These are phyloP conservation scores for Neodiprion pinetum DNA, from an alignment of 1,140 invertebrate genomes.

Conservation along the genomic window DNA sequence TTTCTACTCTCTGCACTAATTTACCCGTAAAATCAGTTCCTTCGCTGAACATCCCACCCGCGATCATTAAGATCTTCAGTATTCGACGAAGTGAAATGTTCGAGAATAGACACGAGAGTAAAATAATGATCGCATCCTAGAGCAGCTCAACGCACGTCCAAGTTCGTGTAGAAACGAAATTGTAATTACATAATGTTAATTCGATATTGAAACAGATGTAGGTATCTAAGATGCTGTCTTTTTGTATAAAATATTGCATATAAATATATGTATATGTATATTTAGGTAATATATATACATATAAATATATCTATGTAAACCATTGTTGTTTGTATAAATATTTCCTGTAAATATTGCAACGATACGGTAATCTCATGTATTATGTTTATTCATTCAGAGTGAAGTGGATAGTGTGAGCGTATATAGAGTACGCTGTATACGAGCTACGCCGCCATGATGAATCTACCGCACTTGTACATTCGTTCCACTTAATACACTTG, in stretches of 20 bases:
- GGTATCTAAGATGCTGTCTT: slow-evolving; percentile 33
- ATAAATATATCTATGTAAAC: slow-evolving; percentile 17
- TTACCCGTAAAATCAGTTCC: too few relatives aligned
- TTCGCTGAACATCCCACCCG: too few relatives aligned
- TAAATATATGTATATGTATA: slow-evolving; percentile 16
- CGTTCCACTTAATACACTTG: slow-evolving; percentile 43
- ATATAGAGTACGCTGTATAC: slow-evolving; percentile 27
- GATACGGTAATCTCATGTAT: slow-evolving; percentile 38
- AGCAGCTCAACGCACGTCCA: background rate
- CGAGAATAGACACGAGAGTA: background rate
- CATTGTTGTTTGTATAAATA: slow-evolving; percentile 46
- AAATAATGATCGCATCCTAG: background rate
- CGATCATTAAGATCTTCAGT: too few relatives aligned
- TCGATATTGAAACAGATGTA: slow-evolving; percentile 31
- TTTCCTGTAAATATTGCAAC: slow-evolving; percentile 48
- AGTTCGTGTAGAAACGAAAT: background rate
- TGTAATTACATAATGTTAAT: slow-evolving; percentile 24
- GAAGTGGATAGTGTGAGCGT: slow-evolving; percentile 39
- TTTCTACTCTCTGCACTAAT: too few relatives aligned
- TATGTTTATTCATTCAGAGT: slow-evolving; percentile 45
- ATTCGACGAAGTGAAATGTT: background rate
- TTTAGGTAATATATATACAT: slow-evolving; percentile 2
- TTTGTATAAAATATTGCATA: slow-evolving; percentile 43
- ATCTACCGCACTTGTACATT: slow-evolving; percentile 51
- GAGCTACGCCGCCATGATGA: slow-evolving; percentile 38